Conservation (phyloP, 2,113 vertebrate species). For the Vireo altiloquus region DNA sequence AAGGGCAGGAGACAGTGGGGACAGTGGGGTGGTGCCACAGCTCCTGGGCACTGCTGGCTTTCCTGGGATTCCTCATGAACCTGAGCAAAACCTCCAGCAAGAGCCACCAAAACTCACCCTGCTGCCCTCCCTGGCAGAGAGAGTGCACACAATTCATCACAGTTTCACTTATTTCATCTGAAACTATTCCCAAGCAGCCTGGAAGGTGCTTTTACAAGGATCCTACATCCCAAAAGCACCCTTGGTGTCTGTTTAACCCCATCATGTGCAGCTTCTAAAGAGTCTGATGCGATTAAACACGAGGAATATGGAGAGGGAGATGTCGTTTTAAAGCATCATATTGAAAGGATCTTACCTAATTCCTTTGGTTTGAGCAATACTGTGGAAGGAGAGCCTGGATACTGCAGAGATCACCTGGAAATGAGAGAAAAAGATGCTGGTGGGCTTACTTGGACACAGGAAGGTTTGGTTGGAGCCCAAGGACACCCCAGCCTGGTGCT, state of each 20-base stretch:
- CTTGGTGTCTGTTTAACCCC: background rate
- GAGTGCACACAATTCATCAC: accelerated
- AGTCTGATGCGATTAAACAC: background rate
- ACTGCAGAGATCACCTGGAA: constrained; percentile 93
- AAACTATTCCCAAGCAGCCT: background rate
- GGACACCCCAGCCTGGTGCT: background rate
- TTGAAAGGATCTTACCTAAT: constrained; percentile 81
- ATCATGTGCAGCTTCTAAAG: background rate
- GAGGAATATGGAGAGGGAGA: background rate
- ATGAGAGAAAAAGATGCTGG: background rate
- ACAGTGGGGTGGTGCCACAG: background rate
- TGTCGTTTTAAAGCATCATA: background rate
- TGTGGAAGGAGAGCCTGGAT: constrained; percentile 92
- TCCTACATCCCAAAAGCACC: background rate
- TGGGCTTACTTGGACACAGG: background rate
- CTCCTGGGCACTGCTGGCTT: background rate
- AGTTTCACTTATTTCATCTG: background rate
- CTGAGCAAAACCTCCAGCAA: background rate
- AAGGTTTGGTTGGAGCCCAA: background rate
- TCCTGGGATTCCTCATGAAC: background rate
- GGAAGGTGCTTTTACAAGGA: background rate
- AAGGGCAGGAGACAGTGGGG: background rate
- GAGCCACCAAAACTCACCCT: background rate
- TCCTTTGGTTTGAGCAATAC: constrained; percentile 92
- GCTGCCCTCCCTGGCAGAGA: background rate